Evolutionary conservation across 2,113 vertebrate genomes (phyloP).

Genomic region (Leptodactylus fuscus): DNA sequence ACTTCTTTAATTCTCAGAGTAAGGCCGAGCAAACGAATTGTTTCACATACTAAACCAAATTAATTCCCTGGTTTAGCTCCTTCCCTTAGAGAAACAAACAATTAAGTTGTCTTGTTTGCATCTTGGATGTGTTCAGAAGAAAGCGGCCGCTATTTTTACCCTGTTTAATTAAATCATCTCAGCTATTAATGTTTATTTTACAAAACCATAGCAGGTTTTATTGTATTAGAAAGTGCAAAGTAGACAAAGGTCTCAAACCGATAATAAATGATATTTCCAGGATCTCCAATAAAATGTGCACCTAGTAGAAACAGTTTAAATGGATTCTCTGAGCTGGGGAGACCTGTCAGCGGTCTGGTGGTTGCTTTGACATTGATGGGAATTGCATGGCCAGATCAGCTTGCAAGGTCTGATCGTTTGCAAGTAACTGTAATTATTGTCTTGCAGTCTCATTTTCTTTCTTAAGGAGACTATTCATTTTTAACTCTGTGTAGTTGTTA

Average conservation of each 20-base stretch:
- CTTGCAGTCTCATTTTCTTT: background rate
- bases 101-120: constrained; percentile 71
- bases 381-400: background rate
- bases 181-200: constrained; percentile 60
- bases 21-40: constrained; percentile 72
- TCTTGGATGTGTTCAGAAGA: constrained; percentile 65
- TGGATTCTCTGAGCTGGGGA: constrained; percentile 2
- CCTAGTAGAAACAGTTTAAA: background rate
- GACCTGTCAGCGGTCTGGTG: constrained; percentile 17
- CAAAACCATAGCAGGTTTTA: constrained; percentile 2
- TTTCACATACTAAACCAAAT: constrained; percentile 69
- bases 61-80: constrained; percentile 69
- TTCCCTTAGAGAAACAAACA: constrained; percentile 71
- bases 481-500: background rate
- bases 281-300: background rate
- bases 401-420: background rate
- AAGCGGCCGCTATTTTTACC: constrained; percentile 59
- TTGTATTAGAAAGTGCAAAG: background rate
- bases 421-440: constrained; percentile 27
- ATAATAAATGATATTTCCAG: background rate
- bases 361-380: background rate
- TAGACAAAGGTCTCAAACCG: background rate
- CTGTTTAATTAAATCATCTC: constrained; percentile 64
- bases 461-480: background rate
- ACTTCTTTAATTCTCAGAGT: constrained; percentile 71